A percentile compares a stretch with the other conserved stretches of the same genome.
phyloP scores from a whole-genome alignment of 2,113 vertebrate genomes.

The Origma solitaria region DNA sequence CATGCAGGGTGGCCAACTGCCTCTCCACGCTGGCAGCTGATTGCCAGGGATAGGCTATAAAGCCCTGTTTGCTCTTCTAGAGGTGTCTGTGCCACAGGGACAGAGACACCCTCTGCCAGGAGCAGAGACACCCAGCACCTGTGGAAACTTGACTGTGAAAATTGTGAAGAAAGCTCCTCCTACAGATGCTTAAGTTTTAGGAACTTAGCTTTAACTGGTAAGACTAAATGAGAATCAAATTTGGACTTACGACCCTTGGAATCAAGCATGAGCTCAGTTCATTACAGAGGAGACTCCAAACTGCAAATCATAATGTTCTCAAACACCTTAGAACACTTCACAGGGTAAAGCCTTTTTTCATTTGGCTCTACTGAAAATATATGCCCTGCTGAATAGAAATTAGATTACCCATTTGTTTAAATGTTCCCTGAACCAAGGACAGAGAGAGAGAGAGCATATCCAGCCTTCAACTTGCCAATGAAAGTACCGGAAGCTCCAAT shows the following conservation, averaged over 20 bases:
- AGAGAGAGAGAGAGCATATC: not conserved
- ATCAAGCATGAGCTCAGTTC: not conserved
- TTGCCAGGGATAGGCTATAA: not conserved
- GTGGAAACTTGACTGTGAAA: not conserved
- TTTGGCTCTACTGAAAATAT: not conserved
- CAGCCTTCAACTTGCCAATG: not conserved
- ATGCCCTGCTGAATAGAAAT: not conserved
- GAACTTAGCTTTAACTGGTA: not conserved
- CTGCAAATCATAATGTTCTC: not conserved
- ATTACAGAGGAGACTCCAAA: not conserved
- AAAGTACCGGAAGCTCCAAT: not conserved
- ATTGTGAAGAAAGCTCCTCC: not conserved
- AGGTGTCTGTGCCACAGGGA: not conserved
- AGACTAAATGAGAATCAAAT: not conserved
- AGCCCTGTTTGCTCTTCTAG: not conserved
- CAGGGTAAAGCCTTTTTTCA: not conserved
- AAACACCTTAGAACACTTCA: not conserved
- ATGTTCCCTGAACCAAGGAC: not conserved
- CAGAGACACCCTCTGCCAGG: not conserved
- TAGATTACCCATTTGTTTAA: not conserved
- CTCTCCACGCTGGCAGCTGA: not conserved
- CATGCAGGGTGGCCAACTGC: not conserved
- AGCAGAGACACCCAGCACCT: not conserved
- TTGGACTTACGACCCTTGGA: not conserved
- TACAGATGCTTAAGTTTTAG: not conserved